Evolutionary conservation across 2,797 vertebrate genomes (phyloP).

Genomic region (Melanitta fusca): DNA sequence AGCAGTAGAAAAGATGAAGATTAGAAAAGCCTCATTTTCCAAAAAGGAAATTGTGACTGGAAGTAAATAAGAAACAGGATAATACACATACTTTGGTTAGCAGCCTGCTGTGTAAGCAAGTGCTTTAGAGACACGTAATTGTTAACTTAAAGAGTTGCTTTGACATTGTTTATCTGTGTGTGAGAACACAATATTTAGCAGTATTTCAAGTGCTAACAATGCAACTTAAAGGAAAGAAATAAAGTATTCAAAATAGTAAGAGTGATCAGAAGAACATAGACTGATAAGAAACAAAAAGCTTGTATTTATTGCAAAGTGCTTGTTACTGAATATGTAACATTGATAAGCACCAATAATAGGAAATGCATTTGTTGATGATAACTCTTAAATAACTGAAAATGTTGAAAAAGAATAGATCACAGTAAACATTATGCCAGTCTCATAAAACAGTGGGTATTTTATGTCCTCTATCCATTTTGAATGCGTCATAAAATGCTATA

Average conservation of each 20-base stretch:
- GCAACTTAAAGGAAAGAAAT: slow-evolving; percentile 5
- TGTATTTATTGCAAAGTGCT: neutral
- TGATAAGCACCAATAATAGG: neutral
- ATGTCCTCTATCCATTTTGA: neutral
- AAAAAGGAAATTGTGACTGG: slow-evolving; percentile 4
- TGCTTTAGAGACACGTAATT: neutral
- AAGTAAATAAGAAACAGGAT: neutral
- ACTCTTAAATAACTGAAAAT: neutral
- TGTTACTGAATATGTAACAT: neutral
- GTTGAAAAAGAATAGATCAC: rapidly evolving
- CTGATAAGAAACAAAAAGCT: slow-evolving; percentile 4
- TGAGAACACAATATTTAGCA: neutral
- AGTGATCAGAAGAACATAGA: neutral
- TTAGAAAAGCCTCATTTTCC: neutral
- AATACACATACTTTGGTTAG: neutral
- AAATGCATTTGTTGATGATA: neutral
- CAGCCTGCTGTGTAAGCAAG: neutral
- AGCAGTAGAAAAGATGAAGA: slow-evolving; percentile 9
- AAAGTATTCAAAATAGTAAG: neutral
- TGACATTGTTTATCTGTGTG: neutral
- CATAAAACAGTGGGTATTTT: neutral
- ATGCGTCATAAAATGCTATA: neutral
- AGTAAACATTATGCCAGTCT: neutral
- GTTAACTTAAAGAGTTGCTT: slow-evolving; percentile 10
- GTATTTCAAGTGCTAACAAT: neutral